Evolutionary conservation across 2,113 vertebrate species (phyloP).

Genomic region (Plecotus auritus): DNA sequence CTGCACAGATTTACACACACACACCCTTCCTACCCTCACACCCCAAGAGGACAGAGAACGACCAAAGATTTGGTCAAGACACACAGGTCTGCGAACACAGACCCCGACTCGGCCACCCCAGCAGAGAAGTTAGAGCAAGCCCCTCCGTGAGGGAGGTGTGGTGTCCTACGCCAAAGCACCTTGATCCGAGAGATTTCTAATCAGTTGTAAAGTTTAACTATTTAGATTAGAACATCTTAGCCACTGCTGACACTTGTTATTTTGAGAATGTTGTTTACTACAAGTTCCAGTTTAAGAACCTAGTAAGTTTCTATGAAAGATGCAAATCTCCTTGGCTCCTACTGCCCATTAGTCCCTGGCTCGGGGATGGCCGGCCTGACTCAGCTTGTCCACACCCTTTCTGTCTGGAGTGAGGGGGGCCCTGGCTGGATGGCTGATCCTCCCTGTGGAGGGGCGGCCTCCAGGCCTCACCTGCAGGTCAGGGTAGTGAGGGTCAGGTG

Average conservation of each 20-base stretch:
- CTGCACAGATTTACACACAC: not conserved
- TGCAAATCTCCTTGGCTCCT: not conserved
- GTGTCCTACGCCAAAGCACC: not conserved
- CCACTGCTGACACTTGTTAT: not conserved
- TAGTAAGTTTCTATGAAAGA: not conserved
- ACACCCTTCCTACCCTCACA: not conserved
- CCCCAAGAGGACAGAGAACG: not conserved
- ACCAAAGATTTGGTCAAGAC: not conserved
- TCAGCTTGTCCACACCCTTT: not conserved
- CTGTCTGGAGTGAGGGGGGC: not conserved
- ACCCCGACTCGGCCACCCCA: rapidly evolving
- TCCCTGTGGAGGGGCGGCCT: not conserved
- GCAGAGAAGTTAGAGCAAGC: not conserved
- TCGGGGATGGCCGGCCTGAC: not conserved
- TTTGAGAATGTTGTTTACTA: not conserved
- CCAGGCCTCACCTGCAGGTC: not conserved
- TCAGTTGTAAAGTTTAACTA: not conserved
- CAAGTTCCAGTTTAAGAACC: not conserved
- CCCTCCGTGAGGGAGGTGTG: too few species aligned
- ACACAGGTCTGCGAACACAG: not conserved
- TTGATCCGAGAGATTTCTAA: not conserved
- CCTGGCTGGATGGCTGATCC: not conserved
- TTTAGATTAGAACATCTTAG: not conserved
- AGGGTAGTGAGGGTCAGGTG: not conserved
- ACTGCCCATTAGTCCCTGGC: not conserved